Evolutionary conservation across 1,140 invertebrate species (phyloP).

Genomic region (Galleria mellonella): DNA sequence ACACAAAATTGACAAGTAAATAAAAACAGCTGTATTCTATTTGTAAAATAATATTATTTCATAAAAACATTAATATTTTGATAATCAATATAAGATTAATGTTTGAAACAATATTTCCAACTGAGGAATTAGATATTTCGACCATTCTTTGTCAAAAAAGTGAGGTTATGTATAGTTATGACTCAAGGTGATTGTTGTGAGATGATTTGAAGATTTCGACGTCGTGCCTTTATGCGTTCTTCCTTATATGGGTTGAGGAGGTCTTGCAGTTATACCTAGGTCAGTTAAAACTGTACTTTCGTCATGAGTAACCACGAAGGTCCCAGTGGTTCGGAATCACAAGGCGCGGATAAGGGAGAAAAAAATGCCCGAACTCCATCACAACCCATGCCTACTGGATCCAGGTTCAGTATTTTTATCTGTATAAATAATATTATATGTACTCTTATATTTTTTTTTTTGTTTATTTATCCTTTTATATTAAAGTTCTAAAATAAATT

Average conservation of each 20-base stretch:
- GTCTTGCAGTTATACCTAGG: conserved; percentile 19
- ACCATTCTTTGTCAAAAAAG: conserved; percentile 25
- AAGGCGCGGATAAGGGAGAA: conserved; percentile 36
- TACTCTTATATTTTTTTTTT: too few relatives aligned
- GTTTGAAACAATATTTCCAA: neutral
- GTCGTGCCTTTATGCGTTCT: conserved; percentile 30
- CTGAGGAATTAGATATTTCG: neutral
- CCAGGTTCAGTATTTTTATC: conserved; percentile 23
- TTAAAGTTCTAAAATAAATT: too few relatives aligned
- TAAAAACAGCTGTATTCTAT: conserved; percentile 24
- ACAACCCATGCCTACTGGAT: conserved; percentile 45
- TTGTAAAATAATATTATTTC: too few relatives aligned
- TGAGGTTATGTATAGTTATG: conserved; percentile 43
- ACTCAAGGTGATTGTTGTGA: conserved; percentile 37
- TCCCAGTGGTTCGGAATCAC: conserved; percentile 34
- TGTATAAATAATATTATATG: too few relatives aligned
- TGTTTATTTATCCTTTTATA: too few relatives aligned
- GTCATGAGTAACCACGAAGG: conserved; percentile 50
- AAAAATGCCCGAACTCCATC: conserved; percentile 32
- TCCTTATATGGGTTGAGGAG: conserved; percentile 57
- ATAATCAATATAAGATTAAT: conserved; percentile 6
- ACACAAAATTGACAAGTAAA: conserved; percentile 57
- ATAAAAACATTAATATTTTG: neutral
- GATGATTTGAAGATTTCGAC: conserved; percentile 50
- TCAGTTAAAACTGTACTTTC: conserved; percentile 30